These are phyloP conservation scores for Riptortus pedestris DNA, from an alignment of 1,140 invertebrate genomes.

Conservation along the genomic window DNA sequence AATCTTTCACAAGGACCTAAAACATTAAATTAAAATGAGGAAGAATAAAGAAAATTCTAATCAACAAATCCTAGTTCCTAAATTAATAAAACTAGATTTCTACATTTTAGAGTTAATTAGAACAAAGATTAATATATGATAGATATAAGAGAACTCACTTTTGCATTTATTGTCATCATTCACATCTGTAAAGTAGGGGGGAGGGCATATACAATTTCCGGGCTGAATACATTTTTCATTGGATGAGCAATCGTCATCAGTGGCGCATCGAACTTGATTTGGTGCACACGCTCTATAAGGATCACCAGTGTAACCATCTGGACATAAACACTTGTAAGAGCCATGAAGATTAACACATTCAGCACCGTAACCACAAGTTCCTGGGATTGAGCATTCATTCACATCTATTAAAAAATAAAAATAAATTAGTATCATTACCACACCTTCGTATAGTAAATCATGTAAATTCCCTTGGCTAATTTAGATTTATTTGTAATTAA, in stretches of 20 bases:
- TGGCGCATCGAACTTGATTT: constrained; percentile 65
- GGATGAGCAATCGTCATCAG: constrained; percentile 66
- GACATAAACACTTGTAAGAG: constrained; percentile 69
- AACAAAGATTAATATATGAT: too few relatives aligned
- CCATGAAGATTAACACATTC: constrained; percentile 72
- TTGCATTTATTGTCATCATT: constrained; percentile 73
- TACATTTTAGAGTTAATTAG: too few relatives aligned
- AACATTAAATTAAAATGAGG: neutral
- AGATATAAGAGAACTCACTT: too few relatives aligned
- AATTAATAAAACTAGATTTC: too few relatives aligned
- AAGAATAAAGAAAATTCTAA: neutral
- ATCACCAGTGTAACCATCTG: constrained; percentile 56
- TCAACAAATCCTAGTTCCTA: too few relatives aligned
- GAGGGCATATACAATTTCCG: constrained; percentile 77
- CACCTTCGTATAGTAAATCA: too few relatives aligned
- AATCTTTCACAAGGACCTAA: constrained; percentile 67
- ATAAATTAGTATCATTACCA: too few relatives aligned
- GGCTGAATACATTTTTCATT: constrained; percentile 87
- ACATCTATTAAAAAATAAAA: constrained; percentile 47
- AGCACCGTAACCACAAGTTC: constrained; percentile 72
- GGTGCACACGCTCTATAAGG: constrained; percentile 58
- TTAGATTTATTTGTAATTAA: too few relatives aligned
- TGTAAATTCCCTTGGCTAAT: too few relatives aligned
- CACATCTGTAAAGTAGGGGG: constrained; percentile 73
- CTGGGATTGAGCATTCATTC: constrained; percentile 67